A percentile compares a stretch with the other conserved stretches of the same genome.
Evolutionary conservation across 2,888 invertebrate genomes (phyloP).

Genomic region (Liopterus haemorrhoidalis): DNA sequence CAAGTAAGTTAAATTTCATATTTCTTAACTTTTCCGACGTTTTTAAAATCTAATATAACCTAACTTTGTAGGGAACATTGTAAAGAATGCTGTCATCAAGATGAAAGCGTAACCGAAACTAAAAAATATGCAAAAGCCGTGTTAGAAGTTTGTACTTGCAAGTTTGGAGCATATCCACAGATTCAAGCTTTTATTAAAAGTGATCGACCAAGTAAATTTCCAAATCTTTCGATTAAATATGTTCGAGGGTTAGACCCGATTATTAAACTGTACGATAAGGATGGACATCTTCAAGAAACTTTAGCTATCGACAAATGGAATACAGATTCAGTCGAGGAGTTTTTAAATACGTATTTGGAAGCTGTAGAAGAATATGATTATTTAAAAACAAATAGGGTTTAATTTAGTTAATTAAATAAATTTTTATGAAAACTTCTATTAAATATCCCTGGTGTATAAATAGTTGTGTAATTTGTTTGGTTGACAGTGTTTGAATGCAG

Average conservation of each 20-base stretch:
- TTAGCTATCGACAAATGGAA: slow-evolving; percentile 98
- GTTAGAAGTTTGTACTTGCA: slow-evolving; percentile 95
- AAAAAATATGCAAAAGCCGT: slow-evolving; percentile 86
- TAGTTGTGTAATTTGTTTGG: no score
- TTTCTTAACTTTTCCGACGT: slow-evolving; percentile 8
- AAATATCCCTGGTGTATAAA: slow-evolving; percentile 12
- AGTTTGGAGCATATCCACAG: slow-evolving; percentile 96
- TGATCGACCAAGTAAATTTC: slow-evolving; percentile 81
- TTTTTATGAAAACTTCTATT: slow-evolving; percentile 13
- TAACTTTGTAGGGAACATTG: slow-evolving; percentile 55
- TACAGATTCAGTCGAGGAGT: slow-evolving; percentile 95
- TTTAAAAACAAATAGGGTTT: slow-evolving; percentile 57
- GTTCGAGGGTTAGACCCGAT: slow-evolving; percentile 91
- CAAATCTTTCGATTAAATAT: slow-evolving; percentile 87
- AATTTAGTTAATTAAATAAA: slow-evolving; percentile 28
- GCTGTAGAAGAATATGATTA: slow-evolving; percentile 55
- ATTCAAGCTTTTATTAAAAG: slow-evolving; percentile 97
- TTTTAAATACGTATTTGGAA: slow-evolving; percentile 80
- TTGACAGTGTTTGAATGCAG: no score
- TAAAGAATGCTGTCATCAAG: slow-evolving; percentile 73
- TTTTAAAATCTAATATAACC: slow-evolving; percentile 4
- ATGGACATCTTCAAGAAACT: slow-evolving; percentile 76
- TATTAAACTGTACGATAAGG: slow-evolving; percentile 81
- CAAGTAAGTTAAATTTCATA: slow-evolving; percentile 42
- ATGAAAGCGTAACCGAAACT: slow-evolving; percentile 58